A percentile compares a stretch with the other conserved stretches of the same genome.
Evolutionary conservation across 2,113 vertebrate genomes (phyloP).

Genomic region (Pygoscelis adeliae): DNA sequence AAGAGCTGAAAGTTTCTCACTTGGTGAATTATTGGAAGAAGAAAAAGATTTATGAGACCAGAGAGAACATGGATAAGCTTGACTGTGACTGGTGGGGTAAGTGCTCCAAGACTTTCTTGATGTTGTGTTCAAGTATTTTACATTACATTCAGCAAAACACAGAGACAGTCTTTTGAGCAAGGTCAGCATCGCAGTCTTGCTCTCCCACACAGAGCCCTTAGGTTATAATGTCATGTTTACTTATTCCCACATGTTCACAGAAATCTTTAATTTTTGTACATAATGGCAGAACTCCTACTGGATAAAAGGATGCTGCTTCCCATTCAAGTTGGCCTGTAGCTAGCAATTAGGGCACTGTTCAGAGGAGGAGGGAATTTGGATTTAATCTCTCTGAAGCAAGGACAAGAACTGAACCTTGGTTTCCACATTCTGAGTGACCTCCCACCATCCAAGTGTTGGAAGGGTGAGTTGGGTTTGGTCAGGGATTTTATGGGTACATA

Average conservation of each 20-base stretch:
- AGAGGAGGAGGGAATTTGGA: neutral
- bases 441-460: neutral
- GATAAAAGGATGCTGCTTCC: neutral
- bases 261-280: constrained; percentile 17
- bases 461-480: neutral
- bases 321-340: neutral
- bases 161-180: neutral
- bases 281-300: constrained; percentile 10
- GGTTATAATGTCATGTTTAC: constrained; percentile 40
- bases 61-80: neutral
- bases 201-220: constrained; percentile 35
- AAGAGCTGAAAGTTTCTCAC: neutral
- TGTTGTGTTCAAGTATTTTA: neutral
- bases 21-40: neutral
- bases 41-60: neutral
- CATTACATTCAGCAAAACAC: neutral
- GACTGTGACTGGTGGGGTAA: neutral
- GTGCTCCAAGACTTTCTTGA: neutral
- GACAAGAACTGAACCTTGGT: neutral
- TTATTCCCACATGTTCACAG: constrained; percentile 4
- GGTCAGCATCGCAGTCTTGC: neutral
- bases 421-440: neutral
- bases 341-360: neutral
- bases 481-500: neutral
- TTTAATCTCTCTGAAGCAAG: neutral